A percentile compares a stretch with the other conserved stretches of the same genome.
Conservation (phyloP, 2,113 vertebrate genomes). For the Neodon shergylaensis region DNA sequence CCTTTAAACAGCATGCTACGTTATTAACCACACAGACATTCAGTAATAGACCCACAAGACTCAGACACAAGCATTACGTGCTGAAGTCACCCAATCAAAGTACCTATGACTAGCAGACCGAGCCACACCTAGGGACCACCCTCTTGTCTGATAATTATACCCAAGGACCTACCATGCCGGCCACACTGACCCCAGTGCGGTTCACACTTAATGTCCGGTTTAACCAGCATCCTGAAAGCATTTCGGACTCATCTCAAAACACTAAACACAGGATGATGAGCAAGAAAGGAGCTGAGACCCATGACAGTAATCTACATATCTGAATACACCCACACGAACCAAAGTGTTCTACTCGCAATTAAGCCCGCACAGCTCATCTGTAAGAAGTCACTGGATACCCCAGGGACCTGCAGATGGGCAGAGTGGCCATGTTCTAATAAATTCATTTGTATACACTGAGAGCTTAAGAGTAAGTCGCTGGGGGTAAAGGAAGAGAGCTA, state of each 20-base stretch:
- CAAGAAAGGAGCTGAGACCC: background rate
- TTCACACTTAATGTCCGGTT: background rate
- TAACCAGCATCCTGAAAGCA: background rate
- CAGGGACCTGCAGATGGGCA: background rate
- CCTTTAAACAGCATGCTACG: background rate
- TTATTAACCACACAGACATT: conserved; percentile 34
- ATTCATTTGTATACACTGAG: background rate
- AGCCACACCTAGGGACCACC: background rate
- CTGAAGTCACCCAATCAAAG: background rate
- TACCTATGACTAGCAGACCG: background rate
- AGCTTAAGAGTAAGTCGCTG: background rate
- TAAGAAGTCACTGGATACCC: accelerated
- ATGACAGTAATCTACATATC: background rate
- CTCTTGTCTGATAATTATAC: background rate
- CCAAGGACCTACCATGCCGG: background rate
- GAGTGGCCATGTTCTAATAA: background rate
- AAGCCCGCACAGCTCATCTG: background rate
- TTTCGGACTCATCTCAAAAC: background rate
- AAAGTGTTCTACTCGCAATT: background rate
- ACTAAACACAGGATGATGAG: background rate
- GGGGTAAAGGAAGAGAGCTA: background rate
- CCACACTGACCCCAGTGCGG: background rate
- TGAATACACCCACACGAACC: background rate
- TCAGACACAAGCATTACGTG: background rate
- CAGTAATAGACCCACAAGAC: background rate